Base-by-base conservation (phyloP, 2,888 invertebrate genomes). In the Synanthedon myopaeformis region DNA sequence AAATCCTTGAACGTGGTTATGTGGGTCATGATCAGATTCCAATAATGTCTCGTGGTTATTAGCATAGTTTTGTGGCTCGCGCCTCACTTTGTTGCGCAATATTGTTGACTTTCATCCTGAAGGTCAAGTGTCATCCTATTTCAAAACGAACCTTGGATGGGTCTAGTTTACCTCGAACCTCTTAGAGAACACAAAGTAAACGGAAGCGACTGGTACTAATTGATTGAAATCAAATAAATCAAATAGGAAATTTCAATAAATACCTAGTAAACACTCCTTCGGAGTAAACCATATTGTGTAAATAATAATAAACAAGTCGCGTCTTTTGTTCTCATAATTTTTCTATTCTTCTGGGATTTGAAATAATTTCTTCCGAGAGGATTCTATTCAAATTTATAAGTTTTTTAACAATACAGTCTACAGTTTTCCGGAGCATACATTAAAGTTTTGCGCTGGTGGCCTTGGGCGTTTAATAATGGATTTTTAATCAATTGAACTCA, bases 61-160 rank as follows among this genome's bases (percentile, higher is more conserved):
- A 85, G 81, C 85, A 85, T 84, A 81, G 76, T 77, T 75, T 72
- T 73, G 70, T 69, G 72, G 74, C 74, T 67, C 75, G 74, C 74
- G 76, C 74, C 72, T 72, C 76, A 77, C 78, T 80, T 63, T 67
- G 72, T 86, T 87, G 81, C 82, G 82, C 79, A 86, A 83, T 72
- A 71, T 67, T 85, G 79, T 87, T 87, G 86, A 86, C 87, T 86
- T 87, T 87, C 87, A 84, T 86, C 84, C 85, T 78, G 84, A 85
- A 85, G 87, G 87, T 87, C 86, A 86, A 85, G 85, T 78, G 72
- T 82, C 86, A 86, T 87, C 86, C 86, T 87, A 87, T 85, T 86
- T 85, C 86, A 83, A 85, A 83, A 84, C 70, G 75, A 70, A 86
- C 85, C 86, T 86, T 85, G 84, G 71, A 72, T 76, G 73, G 69